Conservation (phyloP, 2,797 vertebrate species). For the Esox lucius region DNA sequence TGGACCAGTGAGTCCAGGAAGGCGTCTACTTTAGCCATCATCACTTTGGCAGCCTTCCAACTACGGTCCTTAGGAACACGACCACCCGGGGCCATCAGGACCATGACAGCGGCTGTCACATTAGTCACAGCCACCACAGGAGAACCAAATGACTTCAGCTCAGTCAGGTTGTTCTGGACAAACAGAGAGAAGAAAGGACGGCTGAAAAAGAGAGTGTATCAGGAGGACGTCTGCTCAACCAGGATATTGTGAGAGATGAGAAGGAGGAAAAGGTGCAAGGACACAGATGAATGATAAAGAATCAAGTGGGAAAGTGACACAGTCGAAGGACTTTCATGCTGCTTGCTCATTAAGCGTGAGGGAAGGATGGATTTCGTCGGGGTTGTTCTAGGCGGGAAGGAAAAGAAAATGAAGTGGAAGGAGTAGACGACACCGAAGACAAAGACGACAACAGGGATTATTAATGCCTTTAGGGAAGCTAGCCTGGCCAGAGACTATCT, state of each 20-base stretch:
- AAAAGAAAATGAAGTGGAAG: background rate
- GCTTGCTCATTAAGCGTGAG: background rate
- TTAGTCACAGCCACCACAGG: constrained; percentile 89
- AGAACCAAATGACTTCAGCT: constrained; percentile 91
- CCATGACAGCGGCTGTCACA: constrained; percentile 92
- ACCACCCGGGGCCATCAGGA: constrained; percentile 81
- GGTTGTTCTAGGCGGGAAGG: constrained; percentile 28
- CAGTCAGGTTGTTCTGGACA: constrained; percentile 89
- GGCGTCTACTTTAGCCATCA: constrained; percentile 89
- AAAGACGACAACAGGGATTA: constrained; percentile 57
- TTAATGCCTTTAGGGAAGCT: constrained; percentile 65
- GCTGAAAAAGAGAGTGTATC: background rate
- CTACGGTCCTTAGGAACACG: constrained; percentile 91
- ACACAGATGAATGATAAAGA: background rate
- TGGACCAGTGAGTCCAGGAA: constrained; percentile 89
- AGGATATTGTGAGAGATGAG: constrained; percentile 83
- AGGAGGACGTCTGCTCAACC: constrained; percentile 90
- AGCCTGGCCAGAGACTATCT: constrained; percentile 41
- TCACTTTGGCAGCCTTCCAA: constrained; percentile 89
- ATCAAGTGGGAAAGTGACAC: background rate
- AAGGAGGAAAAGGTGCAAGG: background rate
- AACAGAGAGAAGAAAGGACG: background rate
- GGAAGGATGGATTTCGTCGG: background rate
- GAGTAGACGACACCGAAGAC: background rate
- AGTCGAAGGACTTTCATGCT: background rate